These are phyloP conservation scores for Sebastes oblongus DNA, from an alignment of 2,797 vertebrate species.

Conservation along the genomic window DNA sequence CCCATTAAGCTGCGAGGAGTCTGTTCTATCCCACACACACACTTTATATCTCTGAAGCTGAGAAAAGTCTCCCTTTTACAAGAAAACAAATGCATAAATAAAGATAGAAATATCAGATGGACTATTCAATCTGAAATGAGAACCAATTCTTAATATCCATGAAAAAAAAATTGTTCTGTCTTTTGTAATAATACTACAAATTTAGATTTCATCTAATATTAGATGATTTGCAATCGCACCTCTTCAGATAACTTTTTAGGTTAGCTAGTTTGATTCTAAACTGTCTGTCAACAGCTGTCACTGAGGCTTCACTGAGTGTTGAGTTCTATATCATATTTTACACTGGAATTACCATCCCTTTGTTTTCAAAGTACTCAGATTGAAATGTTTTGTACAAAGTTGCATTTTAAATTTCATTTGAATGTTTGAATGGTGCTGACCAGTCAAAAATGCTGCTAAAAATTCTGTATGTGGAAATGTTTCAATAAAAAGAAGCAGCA, in stretches of 20 bases:
- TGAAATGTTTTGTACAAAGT: neutral
- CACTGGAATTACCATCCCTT: neutral
- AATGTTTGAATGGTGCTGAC: neutral
- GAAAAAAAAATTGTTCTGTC: neutral
- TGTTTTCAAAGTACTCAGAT: neutral
- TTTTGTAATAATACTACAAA: neutral
- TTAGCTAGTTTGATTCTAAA: too few relatives aligned
- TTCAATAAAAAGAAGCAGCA: neutral
- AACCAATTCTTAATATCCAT: too few relatives aligned
- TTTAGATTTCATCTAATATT: neutral
- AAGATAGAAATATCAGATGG: too few relatives aligned
- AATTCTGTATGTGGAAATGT: neutral
- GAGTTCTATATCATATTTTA: neutral
- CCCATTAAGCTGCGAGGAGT: constrained; percentile 49
- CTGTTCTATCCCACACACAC: neutral
- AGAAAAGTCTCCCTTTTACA: constrained; percentile 8
- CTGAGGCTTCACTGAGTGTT: neutral
- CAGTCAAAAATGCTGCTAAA: neutral
- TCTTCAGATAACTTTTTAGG: too few relatives aligned
- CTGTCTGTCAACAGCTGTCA: too few relatives aligned
- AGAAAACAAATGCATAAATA: neutral
- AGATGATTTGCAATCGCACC: too few relatives aligned
- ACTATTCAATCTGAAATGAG: too few relatives aligned
- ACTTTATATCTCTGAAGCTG: constrained; percentile 3
- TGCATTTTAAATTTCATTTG: neutral